Percentiles rank a stretch among this genome's conserved stretches.
Evolutionary conservation across 1,140 invertebrate species (phyloP).

Genomic region (Drosophila oshimai): DNA sequence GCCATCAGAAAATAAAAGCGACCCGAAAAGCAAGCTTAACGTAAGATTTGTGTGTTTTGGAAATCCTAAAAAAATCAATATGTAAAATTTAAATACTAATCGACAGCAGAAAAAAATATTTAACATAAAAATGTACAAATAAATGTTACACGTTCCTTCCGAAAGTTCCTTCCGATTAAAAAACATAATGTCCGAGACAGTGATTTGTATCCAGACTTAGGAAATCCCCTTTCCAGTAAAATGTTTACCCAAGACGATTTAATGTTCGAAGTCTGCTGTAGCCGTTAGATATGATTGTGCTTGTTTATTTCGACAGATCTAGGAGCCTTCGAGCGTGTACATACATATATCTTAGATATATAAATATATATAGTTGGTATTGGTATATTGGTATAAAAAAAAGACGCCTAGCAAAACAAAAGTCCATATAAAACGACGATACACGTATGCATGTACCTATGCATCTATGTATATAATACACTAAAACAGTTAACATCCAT

Average conservation of each 20-base stretch:
- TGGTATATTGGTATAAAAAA: slow-evolving; percentile 27
- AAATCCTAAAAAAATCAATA: too few species aligned
- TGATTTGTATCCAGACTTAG: background rate
- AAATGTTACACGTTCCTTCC: too few species aligned
- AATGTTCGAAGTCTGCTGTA: background rate
- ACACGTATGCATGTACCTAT: too few species aligned
- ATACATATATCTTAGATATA: slow-evolving; percentile 18
- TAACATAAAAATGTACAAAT: too few species aligned
- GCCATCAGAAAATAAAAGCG: too few species aligned
- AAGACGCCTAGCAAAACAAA: slow-evolving; percentile 39
- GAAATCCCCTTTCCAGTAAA: background rate
- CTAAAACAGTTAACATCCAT: slow-evolving; percentile 30
- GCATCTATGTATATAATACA: slow-evolving; percentile 2
- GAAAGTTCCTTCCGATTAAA: too few species aligned
- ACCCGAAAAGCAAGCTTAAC: too few species aligned
- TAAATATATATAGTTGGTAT: slow-evolving; percentile 29
- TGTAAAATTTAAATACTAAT: too few species aligned
- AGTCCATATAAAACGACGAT: slow-evolving; percentile 39
- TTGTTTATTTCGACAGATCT: slow-evolving; percentile 32
- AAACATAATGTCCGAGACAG: too few species aligned
- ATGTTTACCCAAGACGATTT: background rate
- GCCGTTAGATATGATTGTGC: slow-evolving; percentile 31
- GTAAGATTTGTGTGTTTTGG: too few species aligned
- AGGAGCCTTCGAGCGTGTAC: background rate
- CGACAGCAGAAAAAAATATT: too few species aligned